These are phyloP conservation scores for Oncorhynchus mykiss DNA, from an alignment of 2,113 vertebrate species.

Conservation along the genomic window DNA sequence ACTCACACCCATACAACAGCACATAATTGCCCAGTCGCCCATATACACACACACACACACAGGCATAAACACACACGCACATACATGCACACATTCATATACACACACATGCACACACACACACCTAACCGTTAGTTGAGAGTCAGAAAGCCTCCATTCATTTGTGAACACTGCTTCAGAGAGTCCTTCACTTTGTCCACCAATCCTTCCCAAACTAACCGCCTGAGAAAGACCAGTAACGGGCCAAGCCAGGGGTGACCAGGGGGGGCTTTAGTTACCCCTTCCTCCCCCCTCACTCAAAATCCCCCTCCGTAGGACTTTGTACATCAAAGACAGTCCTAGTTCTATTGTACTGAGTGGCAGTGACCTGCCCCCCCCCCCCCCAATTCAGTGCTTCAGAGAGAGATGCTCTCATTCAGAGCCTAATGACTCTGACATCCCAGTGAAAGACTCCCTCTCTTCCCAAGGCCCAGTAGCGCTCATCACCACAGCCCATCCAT, in stretches of 20 bases:
- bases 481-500: too few relatives aligned
- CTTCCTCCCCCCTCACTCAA: slow-evolving; percentile 24
- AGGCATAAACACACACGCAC: slow-evolving; percentile 14
- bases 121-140: slow-evolving; percentile 36
- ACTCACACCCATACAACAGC: slow-evolving; percentile 46
- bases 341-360: slow-evolving; percentile 37
- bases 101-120: slow-evolving; percentile 16
- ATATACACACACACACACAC: slow-evolving; percentile 22
- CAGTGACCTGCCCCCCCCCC: neutral
- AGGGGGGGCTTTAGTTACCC: slow-evolving; percentile 53
- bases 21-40: slow-evolving; percentile 31
- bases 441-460: slow-evolving; percentile 38
- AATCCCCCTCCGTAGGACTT: slow-evolving; percentile 17
- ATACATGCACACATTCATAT: slow-evolving; percentile 27
- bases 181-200: slow-evolving; percentile 53
- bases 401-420: slow-evolving; percentile 50
- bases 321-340: slow-evolving; percentile 47
- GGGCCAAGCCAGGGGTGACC: slow-evolving; percentile 17
- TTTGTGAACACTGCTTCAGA: slow-evolving; percentile 51
- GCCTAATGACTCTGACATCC: slow-evolving; percentile 36
- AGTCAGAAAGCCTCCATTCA: slow-evolving; percentile 62
- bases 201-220: slow-evolving; percentile 21
- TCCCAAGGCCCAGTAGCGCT: neutral
- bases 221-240: slow-evolving; percentile 12
- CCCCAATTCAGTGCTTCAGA: slow-evolving; percentile 25